Base-by-base conservation (phyloP, 2,797 vertebrate genomes). In the Poecilia picta region DNA sequence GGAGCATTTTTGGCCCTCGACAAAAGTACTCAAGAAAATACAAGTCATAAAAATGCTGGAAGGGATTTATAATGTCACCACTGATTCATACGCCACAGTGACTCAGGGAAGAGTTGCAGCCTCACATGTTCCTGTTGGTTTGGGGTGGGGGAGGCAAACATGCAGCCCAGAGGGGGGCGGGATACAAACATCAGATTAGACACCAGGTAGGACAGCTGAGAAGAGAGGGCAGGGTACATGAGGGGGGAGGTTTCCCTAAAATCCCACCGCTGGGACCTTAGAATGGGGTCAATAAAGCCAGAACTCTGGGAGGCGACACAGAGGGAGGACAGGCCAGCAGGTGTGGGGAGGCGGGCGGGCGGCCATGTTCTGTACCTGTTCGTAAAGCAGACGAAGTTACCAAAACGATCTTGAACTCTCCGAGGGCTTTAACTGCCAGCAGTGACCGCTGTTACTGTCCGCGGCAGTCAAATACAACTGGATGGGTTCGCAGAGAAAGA, bases 361-460 rank as follows among this genome's bases (percentile, higher is more conserved):
- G 72, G 85, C 86, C 94, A 84, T 91, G 95, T 95, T 95, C 94
- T 96, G 97, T 99, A 99, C 98, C 98, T 99, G 97, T 97, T 96
- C 90, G 96, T 92, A 95, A 93, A 96, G 96, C 93, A 95, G 97
- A 95, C 85, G 96, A 93, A 93, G 96, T 96, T 98, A 98, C 97
- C 97, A 98, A 96, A 96, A 97, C 83, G 96, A 98, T 95, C 97
- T 96, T 91, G 97, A 96, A 95, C 96, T 97, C 96, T 96, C 97
- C 96, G 96, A 96, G 94, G 97, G 97, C 96, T 98, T 98, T 98
- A 98, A 96, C 95, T 97, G 97, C 97, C 98, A 98, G 96, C 96
- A 97, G 92, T 96, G 95, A 94, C 95, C 97, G 95, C 97, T 96
- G 96, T 96, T 97, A 98, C 95, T 97, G 96, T 98, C 97, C 95